These are phyloP conservation scores for Oscheius sp. DNA, from an alignment of 2,888 invertebrate genomes.

Conservation along the genomic window DNA sequence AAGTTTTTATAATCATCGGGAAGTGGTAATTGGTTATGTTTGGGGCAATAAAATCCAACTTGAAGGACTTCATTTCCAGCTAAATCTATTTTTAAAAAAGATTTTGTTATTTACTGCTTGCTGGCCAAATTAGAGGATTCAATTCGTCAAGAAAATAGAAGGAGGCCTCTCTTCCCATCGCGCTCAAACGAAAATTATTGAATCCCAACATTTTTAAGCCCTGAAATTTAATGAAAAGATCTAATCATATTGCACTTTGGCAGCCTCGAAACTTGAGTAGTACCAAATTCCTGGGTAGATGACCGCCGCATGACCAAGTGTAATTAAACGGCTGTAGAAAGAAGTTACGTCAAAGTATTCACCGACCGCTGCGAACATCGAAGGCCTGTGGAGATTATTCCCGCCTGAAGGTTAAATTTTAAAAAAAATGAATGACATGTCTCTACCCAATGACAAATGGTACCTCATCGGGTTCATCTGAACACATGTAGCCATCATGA, in stretches of 20 bases:
- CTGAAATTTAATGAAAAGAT: constrained; percentile 2
- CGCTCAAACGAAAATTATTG: constrained; percentile 16
- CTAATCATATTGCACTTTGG: background rate
- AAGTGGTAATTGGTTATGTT: background rate
- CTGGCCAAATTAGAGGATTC: constrained; percentile 33
- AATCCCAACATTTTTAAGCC: constrained; percentile 19
- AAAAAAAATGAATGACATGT: background rate
- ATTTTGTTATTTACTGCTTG: constrained; percentile 19
- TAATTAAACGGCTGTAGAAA: constrained; percentile 5
- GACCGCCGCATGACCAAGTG: background rate
- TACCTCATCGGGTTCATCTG: constrained; percentile 21
- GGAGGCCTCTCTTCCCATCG: constrained; percentile 24
- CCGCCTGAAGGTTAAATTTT: background rate
- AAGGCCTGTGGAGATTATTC: constrained; percentile 12
- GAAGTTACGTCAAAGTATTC: background rate
- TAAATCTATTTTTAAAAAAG: constrained; percentile 11
- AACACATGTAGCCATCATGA: constrained; percentile 24
- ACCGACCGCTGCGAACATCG: constrained; percentile 4
- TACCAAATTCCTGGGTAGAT: constrained; percentile 19
- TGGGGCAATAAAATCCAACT: constrained; percentile 30
- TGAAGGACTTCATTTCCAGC: constrained; percentile 30
- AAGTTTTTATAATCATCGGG: constrained; percentile 27
- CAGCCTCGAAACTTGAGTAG: constrained; percentile 1
- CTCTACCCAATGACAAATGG: constrained; percentile 8
- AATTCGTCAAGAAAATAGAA: constrained; percentile 33